Conservation (phyloP, 2,888 invertebrate genomes). For the Sinotaia quadrata region DNA sequence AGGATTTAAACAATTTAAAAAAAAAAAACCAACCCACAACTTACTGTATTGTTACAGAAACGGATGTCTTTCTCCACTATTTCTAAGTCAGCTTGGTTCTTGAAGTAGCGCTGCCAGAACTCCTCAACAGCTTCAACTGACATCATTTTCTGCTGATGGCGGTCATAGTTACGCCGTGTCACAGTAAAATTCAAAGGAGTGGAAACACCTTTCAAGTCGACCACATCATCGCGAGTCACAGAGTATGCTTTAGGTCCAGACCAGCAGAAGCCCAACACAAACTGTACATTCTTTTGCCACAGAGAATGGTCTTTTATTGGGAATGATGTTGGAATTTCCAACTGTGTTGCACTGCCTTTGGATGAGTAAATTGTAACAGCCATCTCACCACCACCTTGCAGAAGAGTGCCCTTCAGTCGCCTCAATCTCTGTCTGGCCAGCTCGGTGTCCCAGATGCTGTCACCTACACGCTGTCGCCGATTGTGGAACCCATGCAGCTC, state of each 20-base stretch:
- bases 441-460: slow-evolving; percentile 41
- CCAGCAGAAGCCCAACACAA: slow-evolving; percentile 55
- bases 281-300: slow-evolving; percentile 53
- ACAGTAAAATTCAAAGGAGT: slow-evolving; percentile 8
- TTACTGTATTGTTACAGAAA: not conserved
- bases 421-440: slow-evolving; percentile 37
- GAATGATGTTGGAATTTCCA: slow-evolving; percentile 46
- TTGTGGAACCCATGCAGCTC: slow-evolving; percentile 31
- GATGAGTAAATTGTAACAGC: slow-evolving; percentile 31
- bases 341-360: slow-evolving; percentile 30
- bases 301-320: slow-evolving; percentile 39
- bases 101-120: slow-evolving; percentile 20
- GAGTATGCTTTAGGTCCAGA: slow-evolving; percentile 52
- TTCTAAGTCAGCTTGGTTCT: slow-evolving; percentile 10
- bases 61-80: slow-evolving; percentile 14
- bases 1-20: too few species aligned
- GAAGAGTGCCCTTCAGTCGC: slow-evolving; percentile 43
- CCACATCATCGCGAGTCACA: slow-evolving; percentile 35
- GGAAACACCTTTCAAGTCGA: slow-evolving; percentile 5
- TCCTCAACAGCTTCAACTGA: slow-evolving; percentile 24
- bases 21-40: too few species aligned
- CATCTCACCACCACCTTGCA: slow-evolving; percentile 41
- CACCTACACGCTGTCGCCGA: slow-evolving; percentile 27
- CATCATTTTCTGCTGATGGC: slow-evolving; percentile 26
- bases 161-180: slow-evolving; percentile 8